Percentiles rank a stretch among this genome's conserved stretches.
Conservation (phyloP, 2,888 invertebrate species). For the Tenodera sinensis region DNA sequence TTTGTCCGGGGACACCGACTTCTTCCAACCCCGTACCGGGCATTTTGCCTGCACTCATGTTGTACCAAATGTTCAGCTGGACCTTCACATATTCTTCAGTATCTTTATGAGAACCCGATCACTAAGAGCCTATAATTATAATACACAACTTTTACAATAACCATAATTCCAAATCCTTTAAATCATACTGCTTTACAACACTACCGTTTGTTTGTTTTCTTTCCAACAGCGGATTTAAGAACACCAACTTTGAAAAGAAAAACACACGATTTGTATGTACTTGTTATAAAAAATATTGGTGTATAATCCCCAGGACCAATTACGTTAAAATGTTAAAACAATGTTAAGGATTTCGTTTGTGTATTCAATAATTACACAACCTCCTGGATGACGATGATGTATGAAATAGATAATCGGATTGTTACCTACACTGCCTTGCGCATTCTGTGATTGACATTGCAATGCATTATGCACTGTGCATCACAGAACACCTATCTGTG, state of each 20-base stretch:
- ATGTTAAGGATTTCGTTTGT: too few relatives aligned
- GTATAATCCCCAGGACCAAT: too few relatives aligned
- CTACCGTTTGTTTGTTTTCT: not conserved
- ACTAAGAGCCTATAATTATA: not conserved
- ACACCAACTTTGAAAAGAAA: not conserved
- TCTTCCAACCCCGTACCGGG: slow-evolving; percentile 71
- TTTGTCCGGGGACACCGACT: slow-evolving; percentile 81
- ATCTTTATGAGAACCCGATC: not conserved
- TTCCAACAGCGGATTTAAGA: not conserved
- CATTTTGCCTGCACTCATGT: slow-evolving; percentile 28
- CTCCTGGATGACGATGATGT: too few relatives aligned
- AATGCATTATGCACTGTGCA: too few relatives aligned
- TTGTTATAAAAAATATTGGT: too few relatives aligned
- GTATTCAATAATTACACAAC: too few relatives aligned
- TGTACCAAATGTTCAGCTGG: not conserved
- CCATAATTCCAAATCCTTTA: not conserved
- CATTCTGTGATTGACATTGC: not conserved
- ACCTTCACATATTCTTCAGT: not conserved
- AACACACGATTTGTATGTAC: not conserved
- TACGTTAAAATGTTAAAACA: too few relatives aligned
- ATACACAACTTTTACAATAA: not conserved
- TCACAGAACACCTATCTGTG: too few relatives aligned
- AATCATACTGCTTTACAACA: too few relatives aligned
- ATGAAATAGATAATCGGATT: too few relatives aligned
- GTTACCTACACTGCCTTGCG: not conserved